Percentiles rank a stretch among this genome's conserved stretches.
Evolutionary conservation across 1,140 invertebrate genomes (phyloP).

Genomic region (Scaptomyza montana): DNA sequence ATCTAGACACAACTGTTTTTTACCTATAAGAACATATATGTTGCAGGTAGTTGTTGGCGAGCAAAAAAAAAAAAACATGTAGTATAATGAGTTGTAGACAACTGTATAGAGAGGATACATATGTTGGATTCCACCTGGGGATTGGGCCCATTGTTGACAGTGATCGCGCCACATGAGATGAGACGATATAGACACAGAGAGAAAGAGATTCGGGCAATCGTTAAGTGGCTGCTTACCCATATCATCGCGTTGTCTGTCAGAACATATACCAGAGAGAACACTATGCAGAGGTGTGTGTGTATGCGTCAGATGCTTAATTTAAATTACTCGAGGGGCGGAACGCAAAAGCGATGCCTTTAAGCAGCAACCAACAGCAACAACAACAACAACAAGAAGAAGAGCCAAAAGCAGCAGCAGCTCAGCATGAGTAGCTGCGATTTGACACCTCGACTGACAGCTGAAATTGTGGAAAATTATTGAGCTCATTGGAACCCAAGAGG

Average conservation of each 20-base stretch:
- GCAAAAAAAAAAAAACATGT: slow-evolving; percentile 8
- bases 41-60: not conserved
- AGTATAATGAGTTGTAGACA: slow-evolving; percentile 30
- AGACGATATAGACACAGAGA: slow-evolving; percentile 43
- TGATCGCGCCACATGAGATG: slow-evolving; percentile 69
- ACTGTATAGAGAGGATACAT: not conserved
- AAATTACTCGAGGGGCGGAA: slow-evolving; percentile 73
- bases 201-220: slow-evolving; percentile 43
- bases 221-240: slow-evolving; percentile 79
- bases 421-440: slow-evolving; percentile 84
- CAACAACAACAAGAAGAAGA: not conserved
- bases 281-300: slow-evolving; percentile 71
- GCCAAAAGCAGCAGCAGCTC: slow-evolving; percentile 43
- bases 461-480: slow-evolving; percentile 81
- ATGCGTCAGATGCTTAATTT: slow-evolving; percentile 82
- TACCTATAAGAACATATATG: too few relatives aligned
- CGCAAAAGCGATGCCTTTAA: slow-evolving; percentile 28
- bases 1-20: not conserved
- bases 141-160: slow-evolving; percentile 63
- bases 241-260: slow-evolving; percentile 78
- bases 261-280: slow-evolving; percentile 1
- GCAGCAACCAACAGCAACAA: slow-evolving; percentile 13
- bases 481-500: slow-evolving; percentile 75
- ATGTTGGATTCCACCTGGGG: slow-evolving; percentile 55
- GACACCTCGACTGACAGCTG: slow-evolving; percentile 83